Conservation (phyloP, 37 sponge, comb jelly and placozoan species). For the Aphrocallistes beatrix region DNA sequence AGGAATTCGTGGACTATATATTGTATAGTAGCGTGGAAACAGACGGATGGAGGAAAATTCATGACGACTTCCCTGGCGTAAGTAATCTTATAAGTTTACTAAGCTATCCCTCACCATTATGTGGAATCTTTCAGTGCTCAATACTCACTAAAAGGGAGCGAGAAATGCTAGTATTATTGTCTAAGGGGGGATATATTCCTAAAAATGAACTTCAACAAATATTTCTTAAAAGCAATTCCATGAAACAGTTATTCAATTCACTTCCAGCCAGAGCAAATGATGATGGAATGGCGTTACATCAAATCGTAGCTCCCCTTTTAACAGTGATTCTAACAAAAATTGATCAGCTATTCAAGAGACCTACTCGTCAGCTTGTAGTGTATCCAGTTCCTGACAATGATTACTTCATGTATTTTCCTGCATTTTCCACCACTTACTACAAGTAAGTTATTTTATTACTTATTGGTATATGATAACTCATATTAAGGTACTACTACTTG, state of each 20-base stretch:
- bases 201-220: background rate
- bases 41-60: background rate
- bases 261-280: background rate
- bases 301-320: background rate
- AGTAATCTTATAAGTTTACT: background rate
- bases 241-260: background rate
- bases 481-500: too few species aligned
- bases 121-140: background rate
- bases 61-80: background rate
- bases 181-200: background rate
- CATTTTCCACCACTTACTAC: background rate
- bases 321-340: background rate
- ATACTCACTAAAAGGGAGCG: background rate
- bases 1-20: background rate
- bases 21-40: background rate
- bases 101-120: background rate
- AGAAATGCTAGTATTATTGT: background rate
- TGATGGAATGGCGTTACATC: background rate
- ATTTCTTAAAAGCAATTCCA: background rate
- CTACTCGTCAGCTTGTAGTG: background rate
- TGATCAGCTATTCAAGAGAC: background rate
- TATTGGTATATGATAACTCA: too few species aligned
- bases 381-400: background rate
- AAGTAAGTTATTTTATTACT: background rate
- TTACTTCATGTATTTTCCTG: background rate